Evolutionary conservation across 2,888 invertebrate species (phyloP), one percentile per base, ranked within the genome.

Genomic region (Stegophylla sp.): DNA sequence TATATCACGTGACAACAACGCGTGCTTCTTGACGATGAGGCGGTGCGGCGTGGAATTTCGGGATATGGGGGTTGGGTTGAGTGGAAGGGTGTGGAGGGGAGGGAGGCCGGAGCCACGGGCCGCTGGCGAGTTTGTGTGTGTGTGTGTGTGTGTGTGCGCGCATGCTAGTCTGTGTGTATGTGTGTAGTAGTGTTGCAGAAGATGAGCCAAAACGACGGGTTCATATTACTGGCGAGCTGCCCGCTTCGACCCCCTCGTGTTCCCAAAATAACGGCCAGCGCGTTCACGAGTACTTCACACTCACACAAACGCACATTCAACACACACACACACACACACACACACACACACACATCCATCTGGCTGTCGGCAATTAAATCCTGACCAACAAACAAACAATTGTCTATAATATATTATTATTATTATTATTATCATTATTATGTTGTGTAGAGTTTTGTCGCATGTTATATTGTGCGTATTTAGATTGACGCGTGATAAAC

Each of bases 231-330:
- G 79, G 79, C 79, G 41, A 71, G 61, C 45, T 79, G 79, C 79
- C 75, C 75, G 23, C 75, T 63, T 34, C 59, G 71, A 51, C 61
- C 79, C n/a, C 79, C 71, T 71, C 69, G 71, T 45, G 71, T 71
- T 79, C 79, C 79, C 79, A 61, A 79, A 79, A 79, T 79, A 79
- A 79, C 79, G 79, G 61, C 79, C 79, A 79, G 79, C 79, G 59
- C 75, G 34, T 56, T 77, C 69, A 67, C 69, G 59, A 20, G 69
- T 28, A 28, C 34, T 34, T 9, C 48, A 48, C 34, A 34, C 48
- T 3, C 48, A 34, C 34, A 34, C 34, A 34, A n/a, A n/a, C 28
- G 69, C 26, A 28, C 34, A 5, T 9, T 7, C 28, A 13, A 20
- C 48, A 48, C 34, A 34, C 48, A 17, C 48, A 34, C 34, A 34